Conservation (phyloP, 2,113 vertebrate species). For the Myrmophylax atrothorax region DNA sequence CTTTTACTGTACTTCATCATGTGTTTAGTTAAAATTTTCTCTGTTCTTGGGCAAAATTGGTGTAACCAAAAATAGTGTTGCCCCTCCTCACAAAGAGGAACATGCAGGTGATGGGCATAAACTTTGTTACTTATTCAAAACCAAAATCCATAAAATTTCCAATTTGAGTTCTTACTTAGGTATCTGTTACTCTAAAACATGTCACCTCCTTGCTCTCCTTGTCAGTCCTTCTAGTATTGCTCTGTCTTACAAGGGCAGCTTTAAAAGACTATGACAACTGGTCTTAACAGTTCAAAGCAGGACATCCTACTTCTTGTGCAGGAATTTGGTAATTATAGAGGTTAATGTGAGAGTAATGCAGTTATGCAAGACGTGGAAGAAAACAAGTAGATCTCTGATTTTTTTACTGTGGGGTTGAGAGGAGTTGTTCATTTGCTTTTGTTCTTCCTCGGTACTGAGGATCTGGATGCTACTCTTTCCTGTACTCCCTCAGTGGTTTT, state of each 20-base stretch:
- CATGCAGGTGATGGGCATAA: neutral
- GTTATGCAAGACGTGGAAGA: neutral
- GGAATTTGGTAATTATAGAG: neutral
- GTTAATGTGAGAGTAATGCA: neutral
- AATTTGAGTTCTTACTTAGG: accelerated
- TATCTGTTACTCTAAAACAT: neutral
- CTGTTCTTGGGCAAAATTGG: neutral
- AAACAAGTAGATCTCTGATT: neutral
- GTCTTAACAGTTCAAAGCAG: neutral
- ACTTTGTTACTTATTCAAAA: neutral
- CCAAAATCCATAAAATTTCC: neutral
- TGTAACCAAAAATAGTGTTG: neutral
- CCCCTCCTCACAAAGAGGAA: neutral
- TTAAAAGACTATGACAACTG: accelerated
- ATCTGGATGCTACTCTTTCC: neutral
- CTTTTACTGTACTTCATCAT: neutral
- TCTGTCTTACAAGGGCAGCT: neutral
- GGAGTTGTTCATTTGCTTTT: neutral
- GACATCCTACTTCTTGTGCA: neutral
- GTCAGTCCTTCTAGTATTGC: neutral
- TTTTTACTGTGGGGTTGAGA: neutral
- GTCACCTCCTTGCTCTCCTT: neutral
- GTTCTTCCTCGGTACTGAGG: neutral
- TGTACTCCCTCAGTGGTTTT: neutral
- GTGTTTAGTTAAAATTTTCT: neutral